Percentiles rank a stretch among this genome's conserved stretches.
These are phyloP conservation scores for Drosophila glabriapex DNA, from an alignment of 2,888 invertebrate genomes.

Conservation along the genomic window DNA sequence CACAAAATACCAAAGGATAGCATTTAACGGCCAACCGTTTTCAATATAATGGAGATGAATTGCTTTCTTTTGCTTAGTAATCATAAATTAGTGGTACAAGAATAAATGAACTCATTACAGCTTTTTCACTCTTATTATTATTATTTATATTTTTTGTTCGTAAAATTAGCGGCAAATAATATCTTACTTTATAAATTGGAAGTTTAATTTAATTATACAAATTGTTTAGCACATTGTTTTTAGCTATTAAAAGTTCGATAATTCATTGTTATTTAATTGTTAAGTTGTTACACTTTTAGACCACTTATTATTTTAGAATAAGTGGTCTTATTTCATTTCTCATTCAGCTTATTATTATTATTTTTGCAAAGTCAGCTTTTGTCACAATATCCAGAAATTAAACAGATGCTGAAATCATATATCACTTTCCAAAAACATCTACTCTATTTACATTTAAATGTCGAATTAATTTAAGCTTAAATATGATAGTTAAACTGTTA, in stretches of 20 bases:
- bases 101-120: not conserved
- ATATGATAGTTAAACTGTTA: not conserved
- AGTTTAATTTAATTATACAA: not conserved
- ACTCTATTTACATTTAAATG: not conserved
- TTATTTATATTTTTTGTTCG: not conserved
- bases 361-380: not conserved
- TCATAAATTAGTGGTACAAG: not conserved
- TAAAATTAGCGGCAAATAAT: not conserved
- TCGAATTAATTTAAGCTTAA: not conserved
- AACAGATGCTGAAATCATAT: not conserved
- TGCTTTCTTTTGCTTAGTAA: not conserved
- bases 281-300: not conserved
- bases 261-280: not conserved
- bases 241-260: not conserved
- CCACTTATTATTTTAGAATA: too few species aligned
- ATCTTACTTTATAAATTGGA: not conserved
- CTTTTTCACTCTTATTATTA: not conserved
- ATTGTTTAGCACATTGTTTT: not conserved
- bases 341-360: not conserved
- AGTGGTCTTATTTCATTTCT: not conserved
- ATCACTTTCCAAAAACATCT: not conserved
- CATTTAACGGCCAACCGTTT: not conserved
- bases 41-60: not conserved
- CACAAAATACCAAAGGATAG: conserved; percentile 10
- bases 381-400: not conserved